A percentile compares a stretch with the other conserved stretches of the same genome.
Evolutionary conservation across 2,797 vertebrate genomes (phyloP).

Genomic region (Malurus splendens): DNA sequence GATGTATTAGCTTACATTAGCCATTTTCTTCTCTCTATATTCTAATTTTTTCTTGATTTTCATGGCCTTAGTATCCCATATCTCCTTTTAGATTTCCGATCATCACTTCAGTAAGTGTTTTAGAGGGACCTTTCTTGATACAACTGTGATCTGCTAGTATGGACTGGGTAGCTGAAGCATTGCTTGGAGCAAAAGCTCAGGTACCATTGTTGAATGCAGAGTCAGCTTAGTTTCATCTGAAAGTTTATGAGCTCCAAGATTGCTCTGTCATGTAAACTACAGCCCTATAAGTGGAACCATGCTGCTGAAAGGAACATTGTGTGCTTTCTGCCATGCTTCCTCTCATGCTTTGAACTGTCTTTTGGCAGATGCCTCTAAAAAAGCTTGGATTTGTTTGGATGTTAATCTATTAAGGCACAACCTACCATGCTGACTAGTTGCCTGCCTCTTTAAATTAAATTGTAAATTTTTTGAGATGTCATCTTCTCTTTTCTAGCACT

Average conservation of each 20-base stretch:
- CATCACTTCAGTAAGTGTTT: neutral
- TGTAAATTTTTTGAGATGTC: neutral
- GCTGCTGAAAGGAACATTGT: neutral
- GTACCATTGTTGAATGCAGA: neutral
- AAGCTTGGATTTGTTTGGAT: neutral
- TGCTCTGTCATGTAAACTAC: neutral
- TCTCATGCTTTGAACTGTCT: neutral
- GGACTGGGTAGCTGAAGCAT: neutral
- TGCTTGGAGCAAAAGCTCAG: neutral
- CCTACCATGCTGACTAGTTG: neutral
- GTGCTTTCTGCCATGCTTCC: neutral
- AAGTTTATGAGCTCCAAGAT: neutral
- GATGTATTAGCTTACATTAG: neutral
- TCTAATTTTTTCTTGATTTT: neutral
- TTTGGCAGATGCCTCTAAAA: neutral
- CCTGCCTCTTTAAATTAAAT: neutral
- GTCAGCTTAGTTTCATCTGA: neutral
- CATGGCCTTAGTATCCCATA: neutral
- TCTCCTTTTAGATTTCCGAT: neutral
- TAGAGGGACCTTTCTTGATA: neutral
- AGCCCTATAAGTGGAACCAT: neutral
- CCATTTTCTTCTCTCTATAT: neutral
- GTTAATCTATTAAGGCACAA: neutral
- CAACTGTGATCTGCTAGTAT: neutral
- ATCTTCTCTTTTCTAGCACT: neutral